Conservation (phyloP, 2,113 vertebrate species). For the Stercorarius parasiticus region DNA sequence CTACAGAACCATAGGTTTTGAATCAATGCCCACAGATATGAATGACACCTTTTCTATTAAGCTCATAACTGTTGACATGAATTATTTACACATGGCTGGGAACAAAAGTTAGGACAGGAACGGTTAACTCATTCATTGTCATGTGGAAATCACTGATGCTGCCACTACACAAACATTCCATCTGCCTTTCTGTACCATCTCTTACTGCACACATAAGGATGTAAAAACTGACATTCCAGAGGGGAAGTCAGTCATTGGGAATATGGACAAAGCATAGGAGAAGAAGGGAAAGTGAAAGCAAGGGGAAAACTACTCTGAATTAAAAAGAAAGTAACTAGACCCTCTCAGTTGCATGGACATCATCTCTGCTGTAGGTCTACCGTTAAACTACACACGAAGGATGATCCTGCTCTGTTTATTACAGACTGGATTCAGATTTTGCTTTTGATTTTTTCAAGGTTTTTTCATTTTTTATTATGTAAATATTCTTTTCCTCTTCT, state of each 20-base stretch:
- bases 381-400: not conserved
- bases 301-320: not conserved
- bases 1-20: not conserved
- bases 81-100: not conserved
- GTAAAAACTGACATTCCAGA: not conserved
- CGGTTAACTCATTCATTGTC: not conserved
- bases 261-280: not conserved
- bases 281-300: not conserved
- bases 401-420: not conserved
- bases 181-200: not conserved
- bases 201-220: not conserved
- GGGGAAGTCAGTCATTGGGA: not conserved
- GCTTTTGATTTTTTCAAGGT: not conserved
- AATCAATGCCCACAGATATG: not conserved
- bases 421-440: not conserved
- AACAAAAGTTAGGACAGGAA: not conserved
- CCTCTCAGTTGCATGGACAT: not conserved
- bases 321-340: not conserved
- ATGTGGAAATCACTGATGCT: not conserved
- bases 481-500: not conserved
- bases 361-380: not conserved
- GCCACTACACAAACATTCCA: not conserved
- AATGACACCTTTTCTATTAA: not conserved
- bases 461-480: not conserved
- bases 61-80: not conserved